Evolutionary conservation across 2,113 vertebrate species (phyloP).

Genomic region (Alethe diademata): DNA sequence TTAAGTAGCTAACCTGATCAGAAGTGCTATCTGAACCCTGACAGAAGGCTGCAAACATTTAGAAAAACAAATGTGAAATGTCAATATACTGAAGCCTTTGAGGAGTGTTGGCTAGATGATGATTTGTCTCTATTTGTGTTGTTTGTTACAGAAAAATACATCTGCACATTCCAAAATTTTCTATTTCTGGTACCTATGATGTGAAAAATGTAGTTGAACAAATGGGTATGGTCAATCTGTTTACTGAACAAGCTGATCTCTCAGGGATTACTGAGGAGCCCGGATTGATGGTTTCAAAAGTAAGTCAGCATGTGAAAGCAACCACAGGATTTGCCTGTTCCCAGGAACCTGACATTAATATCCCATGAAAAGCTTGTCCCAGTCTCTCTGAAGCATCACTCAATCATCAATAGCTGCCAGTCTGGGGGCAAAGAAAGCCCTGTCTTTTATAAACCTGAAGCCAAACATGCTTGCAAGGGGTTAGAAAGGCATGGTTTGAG

Average conservation of each 20-base stretch:
- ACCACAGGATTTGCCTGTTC: not conserved
- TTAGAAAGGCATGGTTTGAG: not conserved
- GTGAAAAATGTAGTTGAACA: slow-evolving; percentile 72
- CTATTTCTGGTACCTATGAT: slow-evolving; percentile 77
- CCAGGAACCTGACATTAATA: not conserved
- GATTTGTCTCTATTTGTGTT: not conserved
- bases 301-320: slow-evolving; percentile 44
- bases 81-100: not conserved
- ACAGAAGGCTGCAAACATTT: not conserved
- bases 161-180: slow-evolving; percentile 78
- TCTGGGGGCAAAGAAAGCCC: not conserved
- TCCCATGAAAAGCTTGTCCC: not conserved
- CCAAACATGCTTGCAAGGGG: not conserved
- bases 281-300: slow-evolving; percentile 82
- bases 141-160: slow-evolving; percentile 54
- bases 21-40: not conserved
- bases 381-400: not conserved
- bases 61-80: not conserved
- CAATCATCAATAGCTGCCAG: not conserved
- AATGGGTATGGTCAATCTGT: slow-evolving; percentile 83
- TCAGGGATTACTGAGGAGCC: slow-evolving; percentile 73
- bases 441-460: not conserved
- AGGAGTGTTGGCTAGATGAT: not conserved
- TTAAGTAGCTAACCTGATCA: not conserved
- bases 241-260: slow-evolving; percentile 78